Conservation (phyloP, 1,140 invertebrate genomes). For the roundworm (Caenorhabditis elegans) region WBcel235 BX284605.5:4524001-4524500, state of each 20-base stretch:
- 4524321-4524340: too few relatives aligned
- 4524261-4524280: background rate
- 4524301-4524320: background rate
- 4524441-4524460: background rate
- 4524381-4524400: too few relatives aligned
- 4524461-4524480: too few relatives aligned
- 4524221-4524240: too few relatives aligned
- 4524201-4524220: too few relatives aligned
- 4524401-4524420: too few relatives aligned
- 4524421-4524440: background rate
- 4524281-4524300: constrained; percentile 5
- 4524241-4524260: too few relatives aligned
- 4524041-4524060: too few relatives aligned
- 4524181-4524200: too few relatives aligned
- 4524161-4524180: background rate
- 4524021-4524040: background rate
- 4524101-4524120: background rate
- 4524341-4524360: background rate
- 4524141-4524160: constrained; percentile 4
- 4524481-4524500: too few relatives aligned
- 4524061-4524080: background rate
- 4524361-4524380: too few relatives aligned
- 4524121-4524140: background rate
- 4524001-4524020: constrained; percentile 16
- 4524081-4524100: too few relatives aligned